Base-by-base conservation (phyloP, 2,113 vertebrate genomes). In the Proteles cristata region DNA sequence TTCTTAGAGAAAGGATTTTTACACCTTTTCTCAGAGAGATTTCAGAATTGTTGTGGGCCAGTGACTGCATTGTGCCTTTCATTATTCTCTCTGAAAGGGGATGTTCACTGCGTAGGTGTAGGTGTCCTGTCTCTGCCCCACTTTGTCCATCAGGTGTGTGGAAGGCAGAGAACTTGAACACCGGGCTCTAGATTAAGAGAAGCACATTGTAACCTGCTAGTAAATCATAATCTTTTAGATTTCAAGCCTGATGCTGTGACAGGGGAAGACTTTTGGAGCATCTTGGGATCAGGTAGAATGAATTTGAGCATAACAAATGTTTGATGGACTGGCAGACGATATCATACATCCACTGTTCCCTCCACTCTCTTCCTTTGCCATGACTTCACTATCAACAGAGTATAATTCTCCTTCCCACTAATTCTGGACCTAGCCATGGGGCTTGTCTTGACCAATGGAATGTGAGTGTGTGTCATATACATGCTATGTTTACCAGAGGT, bases 31-130 rank as follows among this genome's bases (percentile, higher is more conserved):
- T 96, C 39, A 31, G 33, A 53, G 45, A 48, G 33, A 91, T 94
- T 97, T 96, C 71, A 80, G 81, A 95, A 88, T 17, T 89, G 35
- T 12, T 80, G 73, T 48, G 76, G 66, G 55, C 74, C 93, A 80
- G 58, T 66, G 65, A 35, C 39, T 74, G 26, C 73, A 43, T 63
- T 6, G 5, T 85, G 61, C 7, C 35, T 88, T 45, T 86, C 45
- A 15, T 61, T 73, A 53, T 12, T 85, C 25, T 35, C 35, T n/a
- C 66, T 63, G n/a, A 90, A 90, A 79, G 65, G 35, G 45, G 76
- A 48, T 23, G 16, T 61, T 95, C 81, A 69, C n/a, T 87, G 39
- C 39, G 39, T 39, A 39, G 39, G 39, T 39, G 25, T 0, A 9
- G 26, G 33, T 65, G 66, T 89, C 43, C 53, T 45, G 0, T 68